Evolutionary conservation across 2,113 vertebrate species (phyloP), one percentile per base, ranked within the genome.

Genomic region (Hemibates koningsi): DNA sequence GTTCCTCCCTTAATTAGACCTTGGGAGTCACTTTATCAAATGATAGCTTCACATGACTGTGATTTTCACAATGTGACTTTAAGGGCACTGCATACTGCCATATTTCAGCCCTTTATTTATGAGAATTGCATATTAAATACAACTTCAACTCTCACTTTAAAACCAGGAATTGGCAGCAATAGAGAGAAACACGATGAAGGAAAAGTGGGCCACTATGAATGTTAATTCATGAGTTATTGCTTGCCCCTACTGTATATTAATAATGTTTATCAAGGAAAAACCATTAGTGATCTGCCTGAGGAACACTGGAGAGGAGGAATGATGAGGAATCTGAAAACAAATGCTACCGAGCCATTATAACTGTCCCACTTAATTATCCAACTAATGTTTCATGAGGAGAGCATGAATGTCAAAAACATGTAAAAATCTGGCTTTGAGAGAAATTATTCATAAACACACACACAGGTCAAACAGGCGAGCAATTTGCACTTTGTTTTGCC

Each of bases 191-290:
- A 71, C 6, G 8, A 52, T 0, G 3, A 43, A 24, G 59, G 43
- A 29, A 80, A 86, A 89, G 83, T 89, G 79, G 82, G 78, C 52
- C 52, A 78, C 43, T 63, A 19, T 76, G 21, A 34, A 73, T 89
- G 36, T 34, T 79, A 82, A 87, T 82, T 61, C 16, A 85, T 82
- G 79, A 59, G 61, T 41, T 12, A 45, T 38, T 50, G 27, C 71
- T 32, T 78, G 45, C 73, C n/a, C 78, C 27, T 32, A 17, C 84
- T 82, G 81, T 84, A 85, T 78, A 66, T 85, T 89, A 86, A 91
- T 79, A 82, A 84, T 80, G 78, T 88, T 82, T 82, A 86, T 89
- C 85, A 82, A 88, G 81, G 66, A 57, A 89, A 92, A 88, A 86
- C 43, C 84, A 88, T 85, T 86, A 83, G 63, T 38, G 36, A 80